Conservation (phyloP, 1,140 invertebrate species). For the Zaprionus davidi region DNA sequence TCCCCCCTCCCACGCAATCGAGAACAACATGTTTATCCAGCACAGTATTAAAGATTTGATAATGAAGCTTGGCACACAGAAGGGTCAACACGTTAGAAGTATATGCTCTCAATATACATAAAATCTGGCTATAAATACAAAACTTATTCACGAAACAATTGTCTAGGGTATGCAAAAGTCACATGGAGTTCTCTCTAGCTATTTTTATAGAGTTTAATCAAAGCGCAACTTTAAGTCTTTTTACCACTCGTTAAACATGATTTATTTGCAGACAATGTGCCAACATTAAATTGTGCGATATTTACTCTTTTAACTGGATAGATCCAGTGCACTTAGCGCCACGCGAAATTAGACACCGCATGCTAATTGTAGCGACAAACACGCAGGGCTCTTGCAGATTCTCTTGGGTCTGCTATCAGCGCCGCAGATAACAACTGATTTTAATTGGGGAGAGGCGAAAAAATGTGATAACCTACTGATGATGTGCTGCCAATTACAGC, state of each 20-base stretch:
- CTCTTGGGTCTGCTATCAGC: conserved; percentile 13
- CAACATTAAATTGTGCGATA: conserved; percentile 43
- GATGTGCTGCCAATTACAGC: neutral
- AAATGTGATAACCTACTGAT: neutral
- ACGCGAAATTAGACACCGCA: conserved; percentile 43
- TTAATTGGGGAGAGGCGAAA: conserved; percentile 22
- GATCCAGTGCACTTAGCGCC: conserved; percentile 77
- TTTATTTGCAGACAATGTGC: conserved; percentile 32
- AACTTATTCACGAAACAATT: neutral
- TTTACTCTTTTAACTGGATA: conserved; percentile 72
- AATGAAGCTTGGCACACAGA: neutral
- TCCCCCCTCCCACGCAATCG: neutral
- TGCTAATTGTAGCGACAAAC: conserved; percentile 55
- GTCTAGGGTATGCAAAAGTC: neutral
- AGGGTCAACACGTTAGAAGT: neutral
- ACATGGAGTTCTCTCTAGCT: neutral
- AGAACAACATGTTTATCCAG: neutral
- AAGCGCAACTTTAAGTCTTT: neutral
- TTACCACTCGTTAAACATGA: conserved; percentile 23
- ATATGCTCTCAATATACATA: neutral
- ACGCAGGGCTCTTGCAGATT: conserved; percentile 13
- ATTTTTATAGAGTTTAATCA: neutral
- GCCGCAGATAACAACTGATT: conserved; percentile 41
- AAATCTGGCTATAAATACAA: neutral
- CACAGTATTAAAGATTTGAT: neutral